Percentiles rank a stretch among this genome's conserved stretches.
Evolutionary conservation across 92 coral and sea anemone species (phyloP).

Genomic region (Heteractis magnifica): DNA sequence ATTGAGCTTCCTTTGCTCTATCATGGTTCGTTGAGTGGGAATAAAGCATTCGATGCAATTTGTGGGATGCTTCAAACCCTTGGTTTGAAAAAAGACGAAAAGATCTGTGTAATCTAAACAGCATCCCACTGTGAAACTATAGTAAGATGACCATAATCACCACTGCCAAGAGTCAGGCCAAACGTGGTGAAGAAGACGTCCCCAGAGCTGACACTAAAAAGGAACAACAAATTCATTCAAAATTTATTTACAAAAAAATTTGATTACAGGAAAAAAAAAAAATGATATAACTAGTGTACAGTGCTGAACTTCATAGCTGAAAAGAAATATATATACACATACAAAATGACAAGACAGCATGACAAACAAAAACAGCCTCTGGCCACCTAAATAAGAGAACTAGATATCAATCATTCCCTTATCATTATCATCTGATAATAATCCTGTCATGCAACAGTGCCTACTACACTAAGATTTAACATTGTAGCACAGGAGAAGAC

Average conservation of each 20-base stretch:
- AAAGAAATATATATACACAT: no score
- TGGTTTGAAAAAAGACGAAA: slow-evolving; percentile 13
- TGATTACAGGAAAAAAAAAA: no score
- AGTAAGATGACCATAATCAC: slow-evolving; percentile 22
- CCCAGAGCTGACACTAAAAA: slow-evolving; percentile 31
- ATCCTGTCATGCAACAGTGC: no score
- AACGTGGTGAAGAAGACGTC: slow-evolving; percentile 15
- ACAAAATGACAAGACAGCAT: no score
- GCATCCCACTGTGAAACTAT: slow-evolving; percentile 21
- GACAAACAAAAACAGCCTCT: no score
- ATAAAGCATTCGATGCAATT: slow-evolving; percentile 20
- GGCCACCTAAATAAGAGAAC: no score
- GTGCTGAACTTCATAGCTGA: no score
- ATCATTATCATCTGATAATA: no score
- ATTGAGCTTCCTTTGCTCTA: slow-evolving; percentile 13
- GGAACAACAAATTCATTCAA: neutral
- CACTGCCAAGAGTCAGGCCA: slow-evolving; percentile 21
- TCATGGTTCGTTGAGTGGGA: slow-evolving; percentile 21
- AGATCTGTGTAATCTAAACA: slow-evolving; percentile 20
- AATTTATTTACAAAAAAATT: neutral
- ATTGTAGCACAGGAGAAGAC: no score
- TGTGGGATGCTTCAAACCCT: slow-evolving; percentile 34
- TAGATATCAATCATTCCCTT: no score
- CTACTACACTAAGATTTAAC: no score
- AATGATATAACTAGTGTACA: no score